A percentile compares a stretch with the other conserved stretches of the same genome.
Conservation (phyloP, 2,113 vertebrate species). For the Nansenia antarctica region DNA sequence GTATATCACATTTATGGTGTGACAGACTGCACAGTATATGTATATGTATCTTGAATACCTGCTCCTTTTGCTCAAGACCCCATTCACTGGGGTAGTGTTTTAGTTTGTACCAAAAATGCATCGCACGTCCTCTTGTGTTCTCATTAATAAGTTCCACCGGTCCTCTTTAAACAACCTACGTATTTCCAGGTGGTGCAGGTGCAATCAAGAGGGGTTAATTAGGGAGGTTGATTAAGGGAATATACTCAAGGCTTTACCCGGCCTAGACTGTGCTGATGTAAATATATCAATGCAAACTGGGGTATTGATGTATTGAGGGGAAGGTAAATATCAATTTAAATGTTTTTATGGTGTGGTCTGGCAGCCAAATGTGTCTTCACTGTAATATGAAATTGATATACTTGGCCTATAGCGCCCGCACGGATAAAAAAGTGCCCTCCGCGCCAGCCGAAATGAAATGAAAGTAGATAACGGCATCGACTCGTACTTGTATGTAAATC, state of each 20-base stretch:
- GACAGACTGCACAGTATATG: not conserved
- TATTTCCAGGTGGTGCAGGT: not conserved
- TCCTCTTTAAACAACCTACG: not conserved
- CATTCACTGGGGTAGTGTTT: not conserved
- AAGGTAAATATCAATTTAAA: constrained; percentile 36
- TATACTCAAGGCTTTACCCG: no score
- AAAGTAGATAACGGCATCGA: constrained; percentile 60
- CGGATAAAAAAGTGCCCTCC: constrained; percentile 44
- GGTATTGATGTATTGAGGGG: constrained; percentile 17
- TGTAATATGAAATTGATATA: constrained; percentile 61
- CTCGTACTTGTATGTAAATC: constrained; percentile 70
- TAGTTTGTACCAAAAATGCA: not conserved
- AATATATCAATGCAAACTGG: constrained; percentile 9
- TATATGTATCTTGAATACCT: not conserved
- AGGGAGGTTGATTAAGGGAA: no score
- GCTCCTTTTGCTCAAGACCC: constrained; percentile 3
- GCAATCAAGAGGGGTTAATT: not conserved
- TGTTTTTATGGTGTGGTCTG: constrained; percentile 33
- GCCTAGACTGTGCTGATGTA: not conserved
- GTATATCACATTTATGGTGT: constrained; percentile 22
- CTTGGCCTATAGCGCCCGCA: constrained; percentile 39
- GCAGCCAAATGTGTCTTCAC: constrained; percentile 28
- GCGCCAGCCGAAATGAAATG: constrained; percentile 53
- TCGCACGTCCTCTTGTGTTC: not conserved
- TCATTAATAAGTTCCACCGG: not conserved